Conservation (phyloP, 2,888 invertebrate genomes). For the Cheilosia soror region DNA sequence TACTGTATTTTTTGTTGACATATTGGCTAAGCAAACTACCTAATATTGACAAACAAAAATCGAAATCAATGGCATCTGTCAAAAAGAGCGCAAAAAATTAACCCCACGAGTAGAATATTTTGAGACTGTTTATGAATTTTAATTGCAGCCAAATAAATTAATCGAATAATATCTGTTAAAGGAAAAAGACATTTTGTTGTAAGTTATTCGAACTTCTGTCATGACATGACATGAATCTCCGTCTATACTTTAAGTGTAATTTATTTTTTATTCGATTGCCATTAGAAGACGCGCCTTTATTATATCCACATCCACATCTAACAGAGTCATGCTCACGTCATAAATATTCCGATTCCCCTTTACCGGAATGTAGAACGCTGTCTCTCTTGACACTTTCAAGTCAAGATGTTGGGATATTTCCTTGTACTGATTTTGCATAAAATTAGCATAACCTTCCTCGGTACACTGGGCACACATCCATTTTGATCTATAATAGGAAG, state of each 20-base stretch:
- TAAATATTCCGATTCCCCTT: slow-evolving; percentile 37
- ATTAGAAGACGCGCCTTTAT: slow-evolving; percentile 52
- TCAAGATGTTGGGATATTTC: slow-evolving; percentile 58
- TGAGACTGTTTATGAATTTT: not conserved
- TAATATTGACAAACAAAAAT: not conserved
- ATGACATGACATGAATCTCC: not conserved
- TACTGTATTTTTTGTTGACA: slow-evolving; percentile 7
- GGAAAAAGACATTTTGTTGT: slow-evolving; percentile 25
- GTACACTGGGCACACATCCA: slow-evolving; percentile 38
- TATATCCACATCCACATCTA: slow-evolving; percentile 2
- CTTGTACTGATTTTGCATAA: slow-evolving; percentile 52
- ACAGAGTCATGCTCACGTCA: slow-evolving; percentile 7
- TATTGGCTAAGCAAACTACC: slow-evolving; percentile 3
- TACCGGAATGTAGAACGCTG: slow-evolving; percentile 2
- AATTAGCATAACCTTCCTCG: slow-evolving; percentile 63
- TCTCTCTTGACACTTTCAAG: slow-evolving; percentile 61
- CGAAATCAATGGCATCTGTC: slow-evolving; percentile 1
- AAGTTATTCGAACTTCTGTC: slow-evolving; percentile 28
- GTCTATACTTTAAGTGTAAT: slow-evolving; percentile 23
- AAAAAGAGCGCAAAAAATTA: not conserved
- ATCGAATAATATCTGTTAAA: not conserved
- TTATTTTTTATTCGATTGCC: slow-evolving; percentile 54
- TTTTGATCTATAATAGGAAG: not conserved
- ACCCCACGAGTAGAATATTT: not conserved
- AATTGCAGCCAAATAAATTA: slow-evolving; percentile 9